These are phyloP conservation scores for Anas bernieri DNA, from an alignment of 2,797 vertebrate genomes.

Conservation along the genomic window DNA sequence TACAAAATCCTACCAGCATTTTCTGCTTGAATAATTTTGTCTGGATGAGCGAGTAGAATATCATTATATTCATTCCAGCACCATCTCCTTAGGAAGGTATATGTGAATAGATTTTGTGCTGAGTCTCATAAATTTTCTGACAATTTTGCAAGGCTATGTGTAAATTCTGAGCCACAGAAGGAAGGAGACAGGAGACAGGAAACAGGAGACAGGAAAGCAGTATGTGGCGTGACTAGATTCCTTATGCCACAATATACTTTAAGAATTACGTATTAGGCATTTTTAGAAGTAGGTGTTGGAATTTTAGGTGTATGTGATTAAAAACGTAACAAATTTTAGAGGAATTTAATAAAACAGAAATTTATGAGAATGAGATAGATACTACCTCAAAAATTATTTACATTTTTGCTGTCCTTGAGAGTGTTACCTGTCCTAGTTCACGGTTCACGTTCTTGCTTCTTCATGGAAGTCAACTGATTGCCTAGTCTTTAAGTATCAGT, in stretches of 20 bases:
- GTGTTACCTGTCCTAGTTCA: background rate
- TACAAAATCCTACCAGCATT: constrained; percentile 7
- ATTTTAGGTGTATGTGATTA: background rate
- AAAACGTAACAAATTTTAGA: background rate
- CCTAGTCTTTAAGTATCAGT: background rate
- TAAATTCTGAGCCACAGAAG: constrained; percentile 46
- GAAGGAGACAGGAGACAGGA: too few relatives aligned
- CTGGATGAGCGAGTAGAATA: constrained; percentile 22
- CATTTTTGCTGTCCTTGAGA: background rate
- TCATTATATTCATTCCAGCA: constrained; percentile 37
- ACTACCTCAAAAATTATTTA: background rate
- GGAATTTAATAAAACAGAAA: background rate
- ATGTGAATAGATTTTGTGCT: constrained; percentile 52
- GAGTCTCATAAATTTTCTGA: constrained; percentile 53
- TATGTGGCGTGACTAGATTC: background rate
- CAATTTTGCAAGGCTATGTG: constrained; percentile 37
- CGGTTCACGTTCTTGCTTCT: background rate
- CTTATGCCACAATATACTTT: background rate
- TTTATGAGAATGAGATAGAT: background rate
- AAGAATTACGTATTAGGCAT: background rate
- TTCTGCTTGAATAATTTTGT: constrained; percentile 52
- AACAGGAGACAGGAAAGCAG: background rate
- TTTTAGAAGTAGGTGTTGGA: background rate
- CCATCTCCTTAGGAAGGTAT: constrained; percentile 4
- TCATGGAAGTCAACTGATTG: background rate